A percentile compares a stretch with the other conserved stretches of the same genome.
phyloP scores from a whole-genome alignment of 2,113 vertebrate genomes.

The Actenoides hombroni region DNA sequence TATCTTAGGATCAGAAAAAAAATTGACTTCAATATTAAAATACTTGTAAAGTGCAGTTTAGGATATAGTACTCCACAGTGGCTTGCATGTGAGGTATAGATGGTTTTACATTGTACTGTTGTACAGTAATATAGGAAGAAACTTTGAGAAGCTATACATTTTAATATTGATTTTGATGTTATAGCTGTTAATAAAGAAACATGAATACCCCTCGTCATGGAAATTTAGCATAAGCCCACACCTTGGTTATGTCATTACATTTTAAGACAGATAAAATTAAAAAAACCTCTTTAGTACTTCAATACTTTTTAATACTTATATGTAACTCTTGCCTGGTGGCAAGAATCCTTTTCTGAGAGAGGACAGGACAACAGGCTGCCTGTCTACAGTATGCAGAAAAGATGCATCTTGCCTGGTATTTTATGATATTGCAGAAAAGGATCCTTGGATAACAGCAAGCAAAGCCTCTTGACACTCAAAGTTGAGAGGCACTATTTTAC shows the following conservation, averaged over 20 bases:
- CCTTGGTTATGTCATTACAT: background rate
- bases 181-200: background rate
- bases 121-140: background rate
- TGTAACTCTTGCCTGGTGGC: background rate
- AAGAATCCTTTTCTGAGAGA: background rate
- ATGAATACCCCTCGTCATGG: background rate
- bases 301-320: background rate
- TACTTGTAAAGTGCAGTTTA: rapidly evolving
- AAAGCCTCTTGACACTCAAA: background rate
- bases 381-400: background rate
- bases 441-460: background rate
- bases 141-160: background rate
- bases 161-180: background rate
- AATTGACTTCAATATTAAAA: background rate
- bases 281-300: background rate
- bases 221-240: background rate
- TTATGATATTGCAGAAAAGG: background rate
- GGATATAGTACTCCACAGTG: background rate
- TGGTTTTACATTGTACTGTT: background rate
- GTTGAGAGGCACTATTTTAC: background rate
- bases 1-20: background rate
- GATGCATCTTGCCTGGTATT: rapidly evolving
- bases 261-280: background rate
- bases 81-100: background rate
- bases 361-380: background rate